Percentiles rank a stretch among this genome's conserved stretches.
These are phyloP conservation scores for Peromyscus attwateri DNA, from an alignment of 2,797 vertebrate genomes.

Conservation along the genomic window DNA sequence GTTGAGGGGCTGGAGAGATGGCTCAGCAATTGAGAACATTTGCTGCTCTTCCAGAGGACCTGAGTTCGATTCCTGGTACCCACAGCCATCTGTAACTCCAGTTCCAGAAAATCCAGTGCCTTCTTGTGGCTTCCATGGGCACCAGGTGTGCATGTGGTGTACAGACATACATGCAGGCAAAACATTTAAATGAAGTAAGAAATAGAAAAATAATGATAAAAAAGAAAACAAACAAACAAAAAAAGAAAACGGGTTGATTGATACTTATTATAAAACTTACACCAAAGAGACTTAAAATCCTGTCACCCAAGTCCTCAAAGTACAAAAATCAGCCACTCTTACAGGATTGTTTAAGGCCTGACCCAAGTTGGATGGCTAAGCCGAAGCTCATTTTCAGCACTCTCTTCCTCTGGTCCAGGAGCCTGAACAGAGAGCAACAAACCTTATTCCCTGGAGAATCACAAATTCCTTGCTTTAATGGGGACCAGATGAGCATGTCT, in stretches of 20 bases:
- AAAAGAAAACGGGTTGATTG: background rate
- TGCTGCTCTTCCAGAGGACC: background rate
- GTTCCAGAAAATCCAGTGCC: background rate
- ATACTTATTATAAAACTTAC: slow-evolving; percentile 11
- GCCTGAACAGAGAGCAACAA: background rate
- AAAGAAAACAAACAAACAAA: background rate
- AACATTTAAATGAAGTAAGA: background rate
- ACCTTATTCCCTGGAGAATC: background rate
- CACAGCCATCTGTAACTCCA: background rate
- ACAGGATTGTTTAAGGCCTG: background rate
- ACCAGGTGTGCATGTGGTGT: background rate
- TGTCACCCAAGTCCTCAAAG: background rate
- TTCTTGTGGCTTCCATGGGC: background rate
- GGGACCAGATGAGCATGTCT: background rate
- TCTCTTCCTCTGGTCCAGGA: background rate
- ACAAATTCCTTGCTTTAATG: background rate
- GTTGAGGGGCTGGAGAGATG: background rate
- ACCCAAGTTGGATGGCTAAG: background rate
- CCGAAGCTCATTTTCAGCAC: rapidly evolving
- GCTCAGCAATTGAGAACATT: background rate
- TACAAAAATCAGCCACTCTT: background rate
- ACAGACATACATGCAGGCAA: background rate
- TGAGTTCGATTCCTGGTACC: background rate
- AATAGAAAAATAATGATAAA: background rate
- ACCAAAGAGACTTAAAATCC: slow-evolving; percentile 18